A percentile compares a stretch with the other conserved stretches of the same genome.
Evolutionary conservation across 1,140 invertebrate species (phyloP).

Genomic region (Drosophila nigrodunni): DNA sequence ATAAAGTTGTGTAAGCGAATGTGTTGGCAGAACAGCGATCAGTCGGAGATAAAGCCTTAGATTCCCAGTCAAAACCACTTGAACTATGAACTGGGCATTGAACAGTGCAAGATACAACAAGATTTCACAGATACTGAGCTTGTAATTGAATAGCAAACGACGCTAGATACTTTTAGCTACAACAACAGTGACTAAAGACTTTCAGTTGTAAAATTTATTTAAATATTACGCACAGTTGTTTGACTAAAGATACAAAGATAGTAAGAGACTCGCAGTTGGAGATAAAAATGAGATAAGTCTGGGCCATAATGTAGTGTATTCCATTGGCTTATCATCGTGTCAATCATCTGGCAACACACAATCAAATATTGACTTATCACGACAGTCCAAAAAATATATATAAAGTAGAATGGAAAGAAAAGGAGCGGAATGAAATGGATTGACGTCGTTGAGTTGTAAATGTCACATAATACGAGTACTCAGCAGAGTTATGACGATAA

Average conservation of each 20-base stretch:
- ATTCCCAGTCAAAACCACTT: too few relatives aligned
- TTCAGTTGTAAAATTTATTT: neutral
- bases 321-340: slow-evolving; percentile 7
- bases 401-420: too few relatives aligned
- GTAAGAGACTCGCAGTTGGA: neutral
- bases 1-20: too few relatives aligned
- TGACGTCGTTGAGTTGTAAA: slow-evolving; percentile 24
- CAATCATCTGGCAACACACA: slow-evolving; percentile 19
- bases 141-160: too few relatives aligned
- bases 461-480: slow-evolving; percentile 14
- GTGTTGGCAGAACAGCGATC: too few relatives aligned
- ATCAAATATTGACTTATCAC: slow-evolving; percentile 43
- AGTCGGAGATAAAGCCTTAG: too few relatives aligned
- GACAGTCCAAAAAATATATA: slow-evolving; percentile 1
- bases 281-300: slow-evolving; percentile 12
- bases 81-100: too few relatives aligned
- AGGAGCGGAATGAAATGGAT: neutral
- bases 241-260: neutral
- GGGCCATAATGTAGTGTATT: slow-evolving; percentile 5
- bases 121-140: too few relatives aligned
- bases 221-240: neutral
- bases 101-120: too few relatives aligned
- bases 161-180: too few relatives aligned
- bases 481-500: slow-evolving; percentile 5
- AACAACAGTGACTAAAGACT: neutral